Base-by-base conservation (phyloP, 2,113 vertebrate species). In the Budorcas taxicolor region DNA sequence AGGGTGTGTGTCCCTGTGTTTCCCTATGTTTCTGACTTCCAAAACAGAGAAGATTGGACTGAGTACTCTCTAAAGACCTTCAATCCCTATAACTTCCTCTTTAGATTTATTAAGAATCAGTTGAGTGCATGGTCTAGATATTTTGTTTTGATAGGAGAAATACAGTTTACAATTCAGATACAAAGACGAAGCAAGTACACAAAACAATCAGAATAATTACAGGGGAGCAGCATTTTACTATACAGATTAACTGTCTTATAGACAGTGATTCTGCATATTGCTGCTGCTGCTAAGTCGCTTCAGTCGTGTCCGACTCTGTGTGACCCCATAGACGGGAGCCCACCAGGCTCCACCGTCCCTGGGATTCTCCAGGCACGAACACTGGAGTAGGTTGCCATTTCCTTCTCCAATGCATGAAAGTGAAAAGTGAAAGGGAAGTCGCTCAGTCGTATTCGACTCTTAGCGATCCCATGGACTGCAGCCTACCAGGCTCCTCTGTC, bases 121-220 rank as follows among this genome's bases (percentile, higher is more conserved):
- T 14, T 90, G 87, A 93, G 33, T 85, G 19, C 43, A 36, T 80
- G 45, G 40, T 90, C 25, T 81, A 43, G 43, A 50, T 90, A 91
- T 12, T 84, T 67, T 92, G 78, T 97, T 85, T 81, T n/a, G 5
- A 43, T 95, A 43, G 50, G 55, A 93, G 83, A 89, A 96, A 92
- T 52, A 71, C n/a, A 62, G 60, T 50, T 87, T 90, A 55, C 15
- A 74, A 9, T 94, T 89, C 50, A 80, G 57, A 74, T 92, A 62
- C 19, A 47, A 90, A 91, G 87, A 92, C 36, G 82, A 86, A 95
- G 45, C 55, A 88, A 71, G n/a, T 78, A n/a, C 53, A 58, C 71
- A 25, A 91, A 82, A 93, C 45, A 81, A 47, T 95, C 60, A 57
- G 47, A 83, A 40, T 96, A 74, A 76, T 91, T 67, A 91, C 19